Evolutionary conservation across 2,797 vertebrate genomes (phyloP).

Genomic region (Adrianichthys oophorus): DNA sequence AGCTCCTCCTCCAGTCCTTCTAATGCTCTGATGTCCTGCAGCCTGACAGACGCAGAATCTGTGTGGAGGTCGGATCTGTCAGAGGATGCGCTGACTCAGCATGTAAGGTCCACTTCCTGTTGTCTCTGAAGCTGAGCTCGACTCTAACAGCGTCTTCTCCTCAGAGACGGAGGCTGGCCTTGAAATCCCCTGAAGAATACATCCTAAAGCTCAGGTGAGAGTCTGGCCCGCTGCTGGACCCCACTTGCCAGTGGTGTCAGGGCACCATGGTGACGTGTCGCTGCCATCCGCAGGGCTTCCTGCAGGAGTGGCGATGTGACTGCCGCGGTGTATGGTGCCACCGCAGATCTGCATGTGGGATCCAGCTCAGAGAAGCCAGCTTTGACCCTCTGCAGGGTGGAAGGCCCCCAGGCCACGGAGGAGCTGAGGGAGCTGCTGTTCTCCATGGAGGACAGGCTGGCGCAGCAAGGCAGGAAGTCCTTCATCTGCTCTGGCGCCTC

Average conservation of each 20-base stretch:
- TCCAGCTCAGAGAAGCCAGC: conserved; percentile 25
- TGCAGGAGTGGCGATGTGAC: conserved; percentile 51
- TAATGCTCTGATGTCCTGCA: conserved; percentile 16
- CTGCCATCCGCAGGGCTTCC: conserved; percentile 47
- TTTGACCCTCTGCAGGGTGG: conserved; percentile 57
- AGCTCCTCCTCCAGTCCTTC: no score
- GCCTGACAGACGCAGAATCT: conserved; percentile 69
- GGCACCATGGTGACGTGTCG: neutral
- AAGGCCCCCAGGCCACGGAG: conserved; percentile 32
- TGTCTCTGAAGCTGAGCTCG: neutral
- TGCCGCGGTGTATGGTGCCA: conserved; percentile 42
- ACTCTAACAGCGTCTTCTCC: conserved; percentile 11
- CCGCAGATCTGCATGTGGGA: conserved; percentile 51
- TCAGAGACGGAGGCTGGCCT: conserved; percentile 56
- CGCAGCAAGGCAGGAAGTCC: conserved; percentile 16
- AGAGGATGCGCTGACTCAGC: conserved; percentile 48
- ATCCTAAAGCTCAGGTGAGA: conserved; percentile 69
- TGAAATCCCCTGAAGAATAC: conserved; percentile 69
- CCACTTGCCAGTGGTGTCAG: no score
- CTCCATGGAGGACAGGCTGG: conserved; percentile 69
- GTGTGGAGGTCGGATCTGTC: conserved; percentile 69
- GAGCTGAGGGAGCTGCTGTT: conserved; percentile 75
- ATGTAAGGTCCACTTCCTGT: conserved; percentile 51
- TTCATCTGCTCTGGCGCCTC: no score
- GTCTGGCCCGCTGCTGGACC: no score